These are phyloP conservation scores for Lacerta agilis DNA, from an alignment of 2,797 vertebrate species.

Conservation along the genomic window DNA sequence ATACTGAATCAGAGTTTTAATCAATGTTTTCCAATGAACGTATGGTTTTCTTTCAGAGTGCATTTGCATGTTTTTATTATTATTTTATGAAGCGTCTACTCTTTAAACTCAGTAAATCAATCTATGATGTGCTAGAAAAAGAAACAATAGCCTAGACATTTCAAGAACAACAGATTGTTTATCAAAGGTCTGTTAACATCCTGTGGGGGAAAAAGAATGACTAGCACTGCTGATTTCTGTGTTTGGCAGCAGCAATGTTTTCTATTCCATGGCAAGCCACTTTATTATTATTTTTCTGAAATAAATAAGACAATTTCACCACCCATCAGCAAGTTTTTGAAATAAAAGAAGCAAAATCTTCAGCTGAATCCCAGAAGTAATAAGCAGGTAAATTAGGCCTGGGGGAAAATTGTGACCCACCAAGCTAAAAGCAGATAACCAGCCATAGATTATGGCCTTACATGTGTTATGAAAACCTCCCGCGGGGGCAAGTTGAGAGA, in stretches of 20 bases:
- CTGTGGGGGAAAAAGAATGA: conserved; percentile 57
- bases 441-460: background rate
- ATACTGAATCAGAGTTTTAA: conserved; percentile 35
- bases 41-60: conserved; percentile 14
- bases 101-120: conserved; percentile 55
- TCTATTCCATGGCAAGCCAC: conserved; percentile 33
- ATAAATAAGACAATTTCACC: conserved; percentile 42
- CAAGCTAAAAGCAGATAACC: background rate
- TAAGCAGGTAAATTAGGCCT: background rate
- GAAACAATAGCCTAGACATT: background rate
- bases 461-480: no score
- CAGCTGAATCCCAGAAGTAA: conserved; percentile 31
- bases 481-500: no score
- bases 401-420: background rate
- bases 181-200: conserved; percentile 59
- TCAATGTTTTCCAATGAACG: conserved; percentile 40
- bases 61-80: conserved; percentile 47
- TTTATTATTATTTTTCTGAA: conserved; percentile 56
- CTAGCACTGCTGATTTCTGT: conserved; percentile 46
- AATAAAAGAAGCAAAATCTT: conserved; percentile 47
- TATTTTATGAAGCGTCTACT: background rate
- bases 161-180: conserved; percentile 46
- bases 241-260: conserved; percentile 41
- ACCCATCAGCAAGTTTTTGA: conserved; percentile 32
- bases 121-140: conserved; percentile 40